Evolutionary conservation across 2,797 vertebrate species (phyloP).

Genomic region (Sebastes variabilis): DNA sequence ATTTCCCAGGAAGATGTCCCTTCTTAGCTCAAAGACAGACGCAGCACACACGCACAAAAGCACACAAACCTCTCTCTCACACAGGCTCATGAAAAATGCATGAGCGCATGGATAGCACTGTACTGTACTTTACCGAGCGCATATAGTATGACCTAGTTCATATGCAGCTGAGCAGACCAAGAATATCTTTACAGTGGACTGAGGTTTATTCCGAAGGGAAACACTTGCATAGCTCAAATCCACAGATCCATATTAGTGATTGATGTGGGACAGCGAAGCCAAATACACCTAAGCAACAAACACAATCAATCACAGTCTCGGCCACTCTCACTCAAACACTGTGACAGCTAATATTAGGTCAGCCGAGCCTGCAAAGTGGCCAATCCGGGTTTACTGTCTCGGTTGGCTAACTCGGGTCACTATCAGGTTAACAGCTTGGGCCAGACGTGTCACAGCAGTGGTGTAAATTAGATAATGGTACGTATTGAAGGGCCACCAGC

Average conservation of each 20-base stretch:
- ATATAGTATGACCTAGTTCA: slow-evolving; percentile 58
- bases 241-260: slow-evolving; percentile 37
- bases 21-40: slow-evolving; percentile 15
- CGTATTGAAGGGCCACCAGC: neutral
- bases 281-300: slow-evolving; percentile 34
- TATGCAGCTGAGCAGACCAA: slow-evolving; percentile 32
- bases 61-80: slow-evolving; percentile 19
- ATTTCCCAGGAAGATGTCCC: slow-evolving; percentile 41
- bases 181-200: neutral
- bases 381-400: neutral
- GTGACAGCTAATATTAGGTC: neutral
- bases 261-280: slow-evolving; percentile 12
- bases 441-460: slow-evolving; percentile 16
- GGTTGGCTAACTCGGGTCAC: slow-evolving; percentile 9
- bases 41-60: neutral
- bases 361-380: slow-evolving; percentile 1
- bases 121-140: slow-evolving; percentile 50
- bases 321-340: neutral
- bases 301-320: slow-evolving; percentile 41
- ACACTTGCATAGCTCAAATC: neutral
- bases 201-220: slow-evolving; percentile 13
- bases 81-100: slow-evolving; percentile 66
- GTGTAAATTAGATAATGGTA: slow-evolving; percentile 20
- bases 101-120: slow-evolving; percentile 39
- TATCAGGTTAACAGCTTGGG: slow-evolving; percentile 22